Conservation (phyloP, 2,113 vertebrate species). For the Copsychus sechellarum region DNA sequence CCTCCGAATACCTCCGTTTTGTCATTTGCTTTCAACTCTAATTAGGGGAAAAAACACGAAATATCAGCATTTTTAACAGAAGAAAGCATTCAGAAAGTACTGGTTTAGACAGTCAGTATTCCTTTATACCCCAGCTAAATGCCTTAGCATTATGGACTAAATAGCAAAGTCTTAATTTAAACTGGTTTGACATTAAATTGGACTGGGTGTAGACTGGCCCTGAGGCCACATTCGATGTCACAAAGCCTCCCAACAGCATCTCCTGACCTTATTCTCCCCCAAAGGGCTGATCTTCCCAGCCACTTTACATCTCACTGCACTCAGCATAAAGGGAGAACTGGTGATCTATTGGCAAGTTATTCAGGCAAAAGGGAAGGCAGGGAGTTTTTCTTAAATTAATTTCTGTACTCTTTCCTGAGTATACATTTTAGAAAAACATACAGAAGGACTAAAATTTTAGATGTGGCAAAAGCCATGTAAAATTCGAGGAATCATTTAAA, state of each 20-base stretch:
- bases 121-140: not conserved
- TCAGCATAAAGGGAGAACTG: rapidly evolving
- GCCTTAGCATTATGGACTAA: not conserved
- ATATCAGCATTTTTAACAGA: not conserved
- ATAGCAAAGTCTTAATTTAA: not conserved
- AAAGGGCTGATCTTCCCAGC: not conserved
- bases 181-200: constrained; percentile 15
- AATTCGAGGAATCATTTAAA: not conserved
- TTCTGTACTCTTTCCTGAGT: not conserved
- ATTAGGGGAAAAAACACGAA: not conserved
- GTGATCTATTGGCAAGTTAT: not conserved
- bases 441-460: not conserved
- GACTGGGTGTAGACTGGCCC: constrained; percentile 4
- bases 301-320: not conserved
- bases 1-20: not conserved
- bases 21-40: not conserved
- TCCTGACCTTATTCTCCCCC: not conserved
- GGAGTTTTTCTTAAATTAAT: not conserved
- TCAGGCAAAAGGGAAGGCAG: not conserved
- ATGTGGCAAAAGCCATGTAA: not conserved
- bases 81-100: not conserved
- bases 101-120: not conserved
- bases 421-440: not conserved
- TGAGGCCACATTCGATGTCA: rapidly evolving
- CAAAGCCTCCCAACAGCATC: not conserved